Conservation (phyloP, 2,113 vertebrate genomes). For the Microcebus griseorufus region DNA sequence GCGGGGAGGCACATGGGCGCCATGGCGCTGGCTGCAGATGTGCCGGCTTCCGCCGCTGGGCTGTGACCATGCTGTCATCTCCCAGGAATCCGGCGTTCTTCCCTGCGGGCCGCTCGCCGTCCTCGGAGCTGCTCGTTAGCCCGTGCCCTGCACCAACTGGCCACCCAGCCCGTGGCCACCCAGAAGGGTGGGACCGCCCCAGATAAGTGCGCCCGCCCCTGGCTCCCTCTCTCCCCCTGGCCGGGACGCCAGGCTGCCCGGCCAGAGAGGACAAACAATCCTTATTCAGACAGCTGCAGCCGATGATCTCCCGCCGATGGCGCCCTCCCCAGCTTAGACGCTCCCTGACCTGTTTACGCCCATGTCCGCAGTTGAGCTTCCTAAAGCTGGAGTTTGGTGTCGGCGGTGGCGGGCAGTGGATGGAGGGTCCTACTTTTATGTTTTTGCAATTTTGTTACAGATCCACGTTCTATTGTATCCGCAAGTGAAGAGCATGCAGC, state of each 20-base stretch:
- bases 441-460: background rate
- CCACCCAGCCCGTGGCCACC: background rate
- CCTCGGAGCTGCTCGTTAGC: background rate
- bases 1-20: background rate
- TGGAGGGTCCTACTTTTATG: background rate
- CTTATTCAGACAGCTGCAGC: background rate
- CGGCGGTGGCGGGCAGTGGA: rapidly evolving
- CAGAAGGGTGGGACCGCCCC: background rate
- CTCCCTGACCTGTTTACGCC: background rate
- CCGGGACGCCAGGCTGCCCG: background rate
- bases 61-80: background rate
- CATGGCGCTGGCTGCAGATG: background rate
- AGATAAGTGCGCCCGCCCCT: rapidly evolving
- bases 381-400: background rate
- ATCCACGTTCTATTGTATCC: background rate
- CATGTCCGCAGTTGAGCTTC: background rate
- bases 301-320: background rate
- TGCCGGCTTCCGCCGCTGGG: background rate
- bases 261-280: too few species aligned
- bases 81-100: background rate
- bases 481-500: too few species aligned
- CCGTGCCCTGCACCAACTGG: background rate
- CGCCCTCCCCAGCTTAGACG: rapidly evolving
- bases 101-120: rapidly evolving
- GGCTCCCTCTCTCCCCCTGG: too few species aligned